A percentile compares a stretch with the other conserved stretches of the same genome.
Conservation (phyloP, 2,113 vertebrate species). For the Phalacrocorax carbo region DNA sequence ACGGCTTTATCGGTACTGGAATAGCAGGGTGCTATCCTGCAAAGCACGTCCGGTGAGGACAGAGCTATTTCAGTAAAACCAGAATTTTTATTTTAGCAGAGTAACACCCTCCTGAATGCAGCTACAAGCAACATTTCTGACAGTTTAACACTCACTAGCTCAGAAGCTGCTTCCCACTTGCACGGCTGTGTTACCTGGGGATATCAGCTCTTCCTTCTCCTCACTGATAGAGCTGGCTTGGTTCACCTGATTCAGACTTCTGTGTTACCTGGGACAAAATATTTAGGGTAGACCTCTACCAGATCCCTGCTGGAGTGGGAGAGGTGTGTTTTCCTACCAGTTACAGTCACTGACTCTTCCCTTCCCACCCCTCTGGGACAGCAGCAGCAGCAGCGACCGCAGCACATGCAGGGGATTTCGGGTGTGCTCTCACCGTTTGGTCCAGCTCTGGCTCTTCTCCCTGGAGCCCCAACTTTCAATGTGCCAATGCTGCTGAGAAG, state of each 20-base stretch:
- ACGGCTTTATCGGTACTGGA: fast-evolving
- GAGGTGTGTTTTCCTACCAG: neutral
- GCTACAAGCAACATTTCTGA: neutral
- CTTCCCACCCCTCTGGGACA: fast-evolving
- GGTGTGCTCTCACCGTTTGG: neutral
- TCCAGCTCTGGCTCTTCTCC: neutral
- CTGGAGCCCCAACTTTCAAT: neutral
- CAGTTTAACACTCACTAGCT: neutral
- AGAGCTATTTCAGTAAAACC: conserved; percentile 10
- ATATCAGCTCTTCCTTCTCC: neutral
- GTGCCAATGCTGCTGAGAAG: neutral
- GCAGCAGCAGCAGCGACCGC: neutral
- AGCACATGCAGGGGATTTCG: neutral
- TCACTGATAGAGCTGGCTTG: neutral
- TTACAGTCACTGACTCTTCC: neutral
- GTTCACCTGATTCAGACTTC: neutral
- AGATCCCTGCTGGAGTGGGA: neutral
- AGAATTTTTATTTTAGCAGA: neutral
- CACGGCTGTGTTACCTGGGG: neutral
- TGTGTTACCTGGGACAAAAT: neutral
- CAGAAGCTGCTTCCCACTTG: neutral
- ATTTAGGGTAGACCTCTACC: neutral
- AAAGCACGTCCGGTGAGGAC: neutral
- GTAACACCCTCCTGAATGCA: neutral
- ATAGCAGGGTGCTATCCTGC: neutral